Conservation (phyloP, 2,797 vertebrate genomes). For the Rhinogobio ventralis region DNA sequence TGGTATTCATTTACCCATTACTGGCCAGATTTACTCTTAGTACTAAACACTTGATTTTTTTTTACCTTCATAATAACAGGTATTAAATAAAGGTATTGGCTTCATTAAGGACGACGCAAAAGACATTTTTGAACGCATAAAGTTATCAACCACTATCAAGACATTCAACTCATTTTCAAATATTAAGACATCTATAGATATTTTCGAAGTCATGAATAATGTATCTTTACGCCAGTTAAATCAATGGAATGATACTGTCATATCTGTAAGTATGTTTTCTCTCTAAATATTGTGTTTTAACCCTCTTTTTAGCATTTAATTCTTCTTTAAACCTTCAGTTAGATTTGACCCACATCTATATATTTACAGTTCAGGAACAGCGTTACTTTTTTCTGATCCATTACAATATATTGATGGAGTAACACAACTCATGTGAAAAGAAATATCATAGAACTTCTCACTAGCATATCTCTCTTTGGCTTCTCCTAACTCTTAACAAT, state of each 20-base stretch:
- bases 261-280: conserved; percentile 66
- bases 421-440: not conserved
- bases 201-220: conserved; percentile 43
- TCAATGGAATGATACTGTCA: accelerated
- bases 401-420: not conserved
- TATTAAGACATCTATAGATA: conserved; percentile 55
- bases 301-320: not conserved
- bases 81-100: conserved; percentile 68
- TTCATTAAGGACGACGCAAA: not conserved
- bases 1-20: not conserved
- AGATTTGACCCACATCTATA: not conserved
- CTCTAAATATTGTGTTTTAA: not conserved
- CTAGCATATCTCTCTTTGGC: not conserved
- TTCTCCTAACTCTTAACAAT: too few species aligned
- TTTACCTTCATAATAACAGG: conserved; percentile 59
- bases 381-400: not conserved
- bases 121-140: conserved; percentile 38
- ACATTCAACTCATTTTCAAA: conserved; percentile 60
- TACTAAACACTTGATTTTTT: not conserved
- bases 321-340: not conserved
- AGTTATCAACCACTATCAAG: not conserved
- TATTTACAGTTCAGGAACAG: not conserved
- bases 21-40: not conserved
- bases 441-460: not conserved
- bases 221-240: accelerated